Conservation (phyloP, 2,888 invertebrate species). For the Melipona beecheii region DNA sequence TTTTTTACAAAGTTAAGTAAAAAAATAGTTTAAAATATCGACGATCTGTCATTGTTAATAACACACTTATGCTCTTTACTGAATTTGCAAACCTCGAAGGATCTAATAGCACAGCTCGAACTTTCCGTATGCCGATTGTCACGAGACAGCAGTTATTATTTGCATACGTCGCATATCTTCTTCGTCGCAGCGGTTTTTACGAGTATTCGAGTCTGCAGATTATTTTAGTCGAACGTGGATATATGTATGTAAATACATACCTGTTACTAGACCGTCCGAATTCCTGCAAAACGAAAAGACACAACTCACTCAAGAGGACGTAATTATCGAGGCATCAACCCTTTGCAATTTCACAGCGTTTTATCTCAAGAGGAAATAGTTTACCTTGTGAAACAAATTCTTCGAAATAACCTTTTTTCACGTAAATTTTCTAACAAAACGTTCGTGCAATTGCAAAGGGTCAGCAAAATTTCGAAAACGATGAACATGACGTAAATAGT, state of each 20-base stretch:
- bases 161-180: conserved; percentile 16
- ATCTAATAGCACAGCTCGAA: background rate
- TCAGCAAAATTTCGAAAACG: background rate
- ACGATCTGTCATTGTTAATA: too few relatives aligned
- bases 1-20: too few relatives aligned
- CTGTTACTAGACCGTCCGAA: conserved; percentile 70
- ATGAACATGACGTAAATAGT: background rate
- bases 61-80: too few relatives aligned
- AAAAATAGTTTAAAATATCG: too few relatives aligned
- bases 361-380: background rate
- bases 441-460: background rate
- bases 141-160: conserved; percentile 1
- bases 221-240: background rate
- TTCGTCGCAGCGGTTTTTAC: conserved; percentile 2
- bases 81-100: background rate
- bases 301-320: background rate
- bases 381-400: background rate
- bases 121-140: background rate
- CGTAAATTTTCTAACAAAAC: background rate
- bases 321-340: background rate
- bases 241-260: conserved; percentile 56
- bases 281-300: conserved; percentile 71
- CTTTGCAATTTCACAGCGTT: background rate
- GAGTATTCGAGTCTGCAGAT: background rate
- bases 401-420: background rate